These are phyloP conservation scores for Nematostella vectensis DNA, from an alignment of 92 coral and sea anemone species.

Conservation along the genomic window DNA sequence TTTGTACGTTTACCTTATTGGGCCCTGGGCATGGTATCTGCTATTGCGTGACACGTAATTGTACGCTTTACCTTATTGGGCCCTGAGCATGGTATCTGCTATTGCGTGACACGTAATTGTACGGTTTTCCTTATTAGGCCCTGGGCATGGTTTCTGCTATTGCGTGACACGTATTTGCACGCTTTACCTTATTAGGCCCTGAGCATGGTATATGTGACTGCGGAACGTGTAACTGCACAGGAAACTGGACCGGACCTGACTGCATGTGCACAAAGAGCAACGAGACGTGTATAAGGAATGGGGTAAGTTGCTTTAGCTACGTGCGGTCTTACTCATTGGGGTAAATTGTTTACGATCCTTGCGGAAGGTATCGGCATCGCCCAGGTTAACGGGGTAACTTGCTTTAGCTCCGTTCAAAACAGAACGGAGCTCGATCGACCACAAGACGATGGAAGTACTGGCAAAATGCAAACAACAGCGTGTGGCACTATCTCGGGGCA, in stretches of 20 bases:
- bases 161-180: too few relatives aligned
- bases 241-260: slow-evolving; percentile 82
- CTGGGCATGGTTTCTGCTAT: too few relatives aligned
- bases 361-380: neutral
- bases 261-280: slow-evolving; percentile 72
- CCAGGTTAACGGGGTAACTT: slow-evolving; percentile 1
- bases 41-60: too few relatives aligned
- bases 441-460: too few relatives aligned
- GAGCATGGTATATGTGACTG: slow-evolving; percentile 77
- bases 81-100: slow-evolving; percentile 65
- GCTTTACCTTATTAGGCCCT: too few relatives aligned
- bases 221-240: slow-evolving; percentile 56
- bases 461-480: too few relatives aligned
- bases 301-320: slow-evolving; percentile 39
- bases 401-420: neutral
- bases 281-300: slow-evolving; percentile 53
- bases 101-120: slow-evolving; percentile 66
- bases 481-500: too few relatives aligned
- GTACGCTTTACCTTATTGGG: too few relatives aligned
- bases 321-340: too few relatives aligned
- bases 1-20: too few relatives aligned
- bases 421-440: too few relatives aligned
- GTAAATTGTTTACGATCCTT: neutral
- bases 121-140: too few relatives aligned
- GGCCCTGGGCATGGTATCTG: slow-evolving; percentile 70